Evolutionary conservation across 2,888 invertebrate species (phyloP), one percentile per base, ranked within the genome.

Genomic region (Pammene aurita): DNA sequence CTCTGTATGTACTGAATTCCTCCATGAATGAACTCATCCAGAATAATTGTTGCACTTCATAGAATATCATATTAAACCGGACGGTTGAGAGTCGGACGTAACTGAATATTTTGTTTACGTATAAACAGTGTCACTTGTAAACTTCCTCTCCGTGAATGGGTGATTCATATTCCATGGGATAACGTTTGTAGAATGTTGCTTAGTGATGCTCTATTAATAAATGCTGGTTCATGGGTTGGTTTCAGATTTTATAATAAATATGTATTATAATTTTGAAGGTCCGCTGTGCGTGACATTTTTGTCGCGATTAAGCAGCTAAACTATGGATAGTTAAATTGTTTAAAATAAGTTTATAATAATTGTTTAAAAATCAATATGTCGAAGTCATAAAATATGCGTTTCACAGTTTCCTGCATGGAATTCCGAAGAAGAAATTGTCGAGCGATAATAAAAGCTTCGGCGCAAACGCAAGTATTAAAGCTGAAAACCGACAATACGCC

Each of bases 401-500:
- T 76, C 74, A 76, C 75, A 73, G 66, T 73, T 71, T 71, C 64
- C 60, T 64, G 56, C 26, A 54, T 58, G 54, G 70, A 57, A 71
- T 71, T 70, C 70, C 65, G 35, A 14, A 64, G 69, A 63, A 71
- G 76, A 74, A 78, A 78, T 73, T 72, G 75, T 75, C 74, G 76
- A 72, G 71, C 83, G 82, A 85, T 83, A 88, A 88, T 90, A 90
- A 90, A 89, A 85, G 82, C 82, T 83, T 81, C 81, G 83, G 74
- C 79, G 84, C 84, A 86, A 88, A 88, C 83, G 82, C 76, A 77
- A 77, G 84, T 82, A 84, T 82, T 84, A 82, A 85, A 83, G 74
- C 88, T 87, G 84, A 85, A 87, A 85, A 81, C 82, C 84, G 86
- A 90, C 92, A 92, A 92, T 90, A 82, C 80, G 84, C 84, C 80